A percentile compares a stretch with the other conserved stretches of the same genome.
Evolutionary conservation across 2,888 invertebrate genomes (phyloP).

Genomic region (Branchipolynoe longqiensis): DNA sequence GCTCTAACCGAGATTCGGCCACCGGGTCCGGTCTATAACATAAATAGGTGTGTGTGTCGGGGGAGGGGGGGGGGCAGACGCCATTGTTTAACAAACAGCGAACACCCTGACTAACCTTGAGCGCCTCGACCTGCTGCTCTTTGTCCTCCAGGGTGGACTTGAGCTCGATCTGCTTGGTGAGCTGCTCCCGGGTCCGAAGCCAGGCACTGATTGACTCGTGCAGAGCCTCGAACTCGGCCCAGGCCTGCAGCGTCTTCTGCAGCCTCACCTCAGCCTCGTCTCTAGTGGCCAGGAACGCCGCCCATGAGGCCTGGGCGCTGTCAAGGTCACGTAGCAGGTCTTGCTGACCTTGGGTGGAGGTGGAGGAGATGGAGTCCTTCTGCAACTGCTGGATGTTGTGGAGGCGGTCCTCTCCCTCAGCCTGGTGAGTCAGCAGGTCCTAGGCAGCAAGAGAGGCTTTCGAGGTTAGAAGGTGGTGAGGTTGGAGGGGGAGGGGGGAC

Average conservation of each 20-base stretch:
- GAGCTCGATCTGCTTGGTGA: conserved; percentile 84
- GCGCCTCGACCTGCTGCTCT: conserved; percentile 80
- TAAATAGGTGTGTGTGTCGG: too few species aligned
- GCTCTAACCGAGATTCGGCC: too few species aligned
- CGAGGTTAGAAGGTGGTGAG: too few species aligned
- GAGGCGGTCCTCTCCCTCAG: conserved; percentile 89
- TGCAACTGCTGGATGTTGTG: conserved; percentile 33
- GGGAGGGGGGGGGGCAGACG: too few species aligned
- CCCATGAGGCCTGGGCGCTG: conserved; percentile 95
- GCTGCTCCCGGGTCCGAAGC: conserved; percentile 93
- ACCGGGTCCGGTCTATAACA: too few species aligned
- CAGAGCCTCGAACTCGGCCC: conserved; percentile 94
- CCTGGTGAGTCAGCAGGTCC: conserved; percentile 49
- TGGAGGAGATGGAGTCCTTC: conserved; percentile 57
- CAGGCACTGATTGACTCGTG: conserved; percentile 92
- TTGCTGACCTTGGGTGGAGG: conserved; percentile 64
- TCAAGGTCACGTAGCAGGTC: conserved; percentile 88
- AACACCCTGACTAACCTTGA: conserved; percentile 69
- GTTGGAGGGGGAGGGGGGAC: too few species aligned
- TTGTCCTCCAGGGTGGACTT: conserved; percentile 78
- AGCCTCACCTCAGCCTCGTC: conserved; percentile 82
- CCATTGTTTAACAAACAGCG: too few species aligned
- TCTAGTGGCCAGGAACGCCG: conserved; percentile 73
- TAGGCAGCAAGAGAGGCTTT: too few species aligned
- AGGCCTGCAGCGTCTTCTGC: conserved; percentile 92